Percentiles rank a stretch among this genome's conserved stretches.
Evolutionary conservation across 35 echinoderm and acorn worm genomes (phyloP).

Genomic region (Patiria miniata): DNA sequence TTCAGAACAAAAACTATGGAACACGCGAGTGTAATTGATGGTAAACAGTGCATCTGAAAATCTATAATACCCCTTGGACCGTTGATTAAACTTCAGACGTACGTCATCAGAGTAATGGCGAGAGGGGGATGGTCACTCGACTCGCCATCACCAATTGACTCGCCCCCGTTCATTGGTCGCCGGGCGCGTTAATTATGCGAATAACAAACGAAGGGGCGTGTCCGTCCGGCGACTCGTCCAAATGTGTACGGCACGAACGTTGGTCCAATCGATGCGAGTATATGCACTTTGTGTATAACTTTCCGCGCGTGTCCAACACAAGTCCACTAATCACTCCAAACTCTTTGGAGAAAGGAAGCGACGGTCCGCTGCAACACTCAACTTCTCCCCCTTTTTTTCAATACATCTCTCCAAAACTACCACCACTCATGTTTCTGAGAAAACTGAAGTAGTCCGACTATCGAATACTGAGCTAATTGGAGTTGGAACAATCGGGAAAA

Average conservation of each 20-base stretch:
- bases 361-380: not conserved
- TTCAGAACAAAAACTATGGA: too few species aligned
- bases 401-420: not conserved
- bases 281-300: constrained; percentile 23
- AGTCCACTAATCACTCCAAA: constrained; percentile 12
- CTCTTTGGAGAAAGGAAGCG: not conserved
- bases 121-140: constrained; percentile 10
- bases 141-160: not conserved
- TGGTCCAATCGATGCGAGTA: constrained; percentile 21
- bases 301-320: constrained; percentile 26
- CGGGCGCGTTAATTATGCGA: constrained; percentile 1
- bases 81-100: too few species aligned
- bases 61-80: too few species aligned
- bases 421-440: constrained; percentile 11
- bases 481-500: not conserved
- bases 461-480: not conserved
- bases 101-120: not conserved
- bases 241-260: not conserved
- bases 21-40: too few species aligned
- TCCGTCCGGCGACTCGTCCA: not conserved
- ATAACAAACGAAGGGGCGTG: constrained; percentile 24
- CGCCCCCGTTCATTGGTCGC: not conserved
- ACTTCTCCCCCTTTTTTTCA: not conserved
- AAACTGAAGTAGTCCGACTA: constrained; percentile 12
- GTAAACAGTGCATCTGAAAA: too few species aligned